phyloP scores from a whole-genome alignment of 2,797 vertebrate genomes.

The Gymnothorax javanicus region DNA sequence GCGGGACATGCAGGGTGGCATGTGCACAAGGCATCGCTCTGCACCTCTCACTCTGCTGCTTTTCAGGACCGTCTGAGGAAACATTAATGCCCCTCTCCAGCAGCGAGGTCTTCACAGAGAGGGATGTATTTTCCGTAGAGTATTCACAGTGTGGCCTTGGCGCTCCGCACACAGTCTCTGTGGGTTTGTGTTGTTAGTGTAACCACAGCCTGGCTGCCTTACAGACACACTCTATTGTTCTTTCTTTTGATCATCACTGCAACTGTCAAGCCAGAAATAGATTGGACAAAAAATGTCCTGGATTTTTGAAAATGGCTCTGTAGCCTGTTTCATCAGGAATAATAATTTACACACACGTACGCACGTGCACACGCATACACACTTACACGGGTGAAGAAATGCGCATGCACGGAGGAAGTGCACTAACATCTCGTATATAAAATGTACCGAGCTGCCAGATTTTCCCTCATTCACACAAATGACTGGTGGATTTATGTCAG shows the following conservation, averaged over 20 bases:
- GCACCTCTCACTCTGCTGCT: conserved; percentile 31
- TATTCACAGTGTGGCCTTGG: conserved; percentile 60
- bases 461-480: neutral
- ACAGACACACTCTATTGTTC: conserved; percentile 34
- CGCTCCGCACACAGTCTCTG: conserved; percentile 33
- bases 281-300: conserved; percentile 10
- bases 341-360: neutral
- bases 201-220: conserved; percentile 18
- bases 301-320: conserved; percentile 28
- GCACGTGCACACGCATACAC: conserved; percentile 26
- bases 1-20: conserved; percentile 36
- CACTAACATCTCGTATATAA: neutral
- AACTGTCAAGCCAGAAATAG: conserved; percentile 23
- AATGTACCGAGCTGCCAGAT: conserved; percentile 7
- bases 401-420: neutral
- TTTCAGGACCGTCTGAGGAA: conserved; percentile 23
- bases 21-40: neutral
- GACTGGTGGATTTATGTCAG: conserved; percentile 57
- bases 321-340: neutral
- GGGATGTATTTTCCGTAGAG: conserved; percentile 35
- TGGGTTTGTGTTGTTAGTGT: conserved; percentile 33
- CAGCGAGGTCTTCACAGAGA: conserved; percentile 49
- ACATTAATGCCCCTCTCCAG: conserved; percentile 24
- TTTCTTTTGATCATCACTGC: conserved; percentile 33
- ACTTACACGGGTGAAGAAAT: conserved; percentile 26